phyloP scores from a whole-genome alignment of 1,140 invertebrate genomes.

The Ceratina calcarata region DNA sequence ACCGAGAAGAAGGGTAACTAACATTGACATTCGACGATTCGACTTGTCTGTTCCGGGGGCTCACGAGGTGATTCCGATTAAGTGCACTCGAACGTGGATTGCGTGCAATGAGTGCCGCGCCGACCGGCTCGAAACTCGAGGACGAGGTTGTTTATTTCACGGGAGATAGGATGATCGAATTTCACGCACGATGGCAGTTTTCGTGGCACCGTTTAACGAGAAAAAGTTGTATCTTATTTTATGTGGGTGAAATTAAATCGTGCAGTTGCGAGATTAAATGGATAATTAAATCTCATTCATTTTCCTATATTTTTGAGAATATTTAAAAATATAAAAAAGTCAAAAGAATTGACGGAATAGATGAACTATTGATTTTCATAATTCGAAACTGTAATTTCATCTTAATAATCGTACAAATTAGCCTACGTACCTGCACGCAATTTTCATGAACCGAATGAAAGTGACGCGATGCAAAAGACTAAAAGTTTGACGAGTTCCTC shows the following conservation, averaged over 20 bases:
- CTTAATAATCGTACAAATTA: not conserved
- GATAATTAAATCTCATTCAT: no score
- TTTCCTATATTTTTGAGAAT: no score
- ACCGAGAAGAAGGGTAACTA: slow-evolving; percentile 41
- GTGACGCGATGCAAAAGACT: not conserved
- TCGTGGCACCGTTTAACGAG: not conserved
- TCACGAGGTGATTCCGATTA: slow-evolving; percentile 25
- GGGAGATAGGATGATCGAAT: slow-evolving; percentile 5
- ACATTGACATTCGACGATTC: slow-evolving; percentile 52
- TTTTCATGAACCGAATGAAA: not conserved
- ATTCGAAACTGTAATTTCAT: not conserved
- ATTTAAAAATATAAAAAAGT: no score
- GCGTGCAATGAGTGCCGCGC: not conserved
- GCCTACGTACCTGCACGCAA: not conserved
- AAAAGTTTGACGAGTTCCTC: slow-evolving; percentile 17
- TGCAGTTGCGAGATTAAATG: not conserved
- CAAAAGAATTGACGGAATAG: no score
- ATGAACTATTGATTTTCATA: no score
- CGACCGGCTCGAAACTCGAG: not conserved
- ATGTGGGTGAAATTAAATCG: not conserved
- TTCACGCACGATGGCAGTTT: slow-evolving; percentile 2
- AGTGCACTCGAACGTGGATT: slow-evolving; percentile 37
- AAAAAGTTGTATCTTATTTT: not conserved
- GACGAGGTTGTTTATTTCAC: not conserved
- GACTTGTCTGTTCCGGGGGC: slow-evolving; percentile 17